Evolutionary conservation across 2,888 invertebrate species (phyloP).

Genomic region (Parnassius glacialis): DNA sequence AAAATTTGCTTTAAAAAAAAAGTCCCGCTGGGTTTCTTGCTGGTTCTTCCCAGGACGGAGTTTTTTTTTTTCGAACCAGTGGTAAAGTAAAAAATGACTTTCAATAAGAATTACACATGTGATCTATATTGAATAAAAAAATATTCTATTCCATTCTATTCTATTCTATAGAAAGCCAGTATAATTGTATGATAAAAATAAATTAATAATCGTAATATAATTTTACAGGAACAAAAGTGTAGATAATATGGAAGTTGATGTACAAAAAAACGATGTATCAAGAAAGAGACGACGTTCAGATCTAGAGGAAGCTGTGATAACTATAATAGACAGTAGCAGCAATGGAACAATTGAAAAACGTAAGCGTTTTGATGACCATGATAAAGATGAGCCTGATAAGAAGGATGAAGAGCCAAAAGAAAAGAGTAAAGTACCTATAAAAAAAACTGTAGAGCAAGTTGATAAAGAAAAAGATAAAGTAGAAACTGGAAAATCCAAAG

Average conservation of each 20-base stretch:
- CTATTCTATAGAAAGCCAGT: too few species aligned
- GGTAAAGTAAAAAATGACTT: too few species aligned
- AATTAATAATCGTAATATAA: neutral
- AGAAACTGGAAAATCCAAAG: slow-evolving; percentile 29
- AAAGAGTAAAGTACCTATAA: slow-evolving; percentile 7
- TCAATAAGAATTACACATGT: too few species aligned
- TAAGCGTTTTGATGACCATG: slow-evolving; percentile 38
- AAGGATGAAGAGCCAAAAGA: slow-evolving; percentile 30
- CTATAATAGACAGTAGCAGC: slow-evolving; percentile 44
- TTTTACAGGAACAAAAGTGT: slow-evolving; percentile 44
- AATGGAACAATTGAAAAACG: slow-evolving; percentile 42
- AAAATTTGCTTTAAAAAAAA: too few species aligned
- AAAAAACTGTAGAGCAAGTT: slow-evolving; percentile 18
- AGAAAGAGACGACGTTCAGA: slow-evolving; percentile 66
- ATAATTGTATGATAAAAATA: too few species aligned
- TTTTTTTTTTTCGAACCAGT: too few species aligned
- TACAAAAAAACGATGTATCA: slow-evolving; percentile 34
- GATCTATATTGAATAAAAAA: too few species aligned
- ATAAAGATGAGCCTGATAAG: slow-evolving; percentile 29
- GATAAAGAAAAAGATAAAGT: slow-evolving; percentile 26
- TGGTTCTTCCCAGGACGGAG: too few species aligned
- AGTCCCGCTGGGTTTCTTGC: too few species aligned
- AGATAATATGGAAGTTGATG: slow-evolving; percentile 46
- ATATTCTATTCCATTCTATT: too few species aligned
- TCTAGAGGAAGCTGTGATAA: slow-evolving; percentile 55